These are phyloP conservation scores for Littorina saxatilis DNA, from an alignment of 1,140 invertebrate species.

Conservation along the genomic window DNA sequence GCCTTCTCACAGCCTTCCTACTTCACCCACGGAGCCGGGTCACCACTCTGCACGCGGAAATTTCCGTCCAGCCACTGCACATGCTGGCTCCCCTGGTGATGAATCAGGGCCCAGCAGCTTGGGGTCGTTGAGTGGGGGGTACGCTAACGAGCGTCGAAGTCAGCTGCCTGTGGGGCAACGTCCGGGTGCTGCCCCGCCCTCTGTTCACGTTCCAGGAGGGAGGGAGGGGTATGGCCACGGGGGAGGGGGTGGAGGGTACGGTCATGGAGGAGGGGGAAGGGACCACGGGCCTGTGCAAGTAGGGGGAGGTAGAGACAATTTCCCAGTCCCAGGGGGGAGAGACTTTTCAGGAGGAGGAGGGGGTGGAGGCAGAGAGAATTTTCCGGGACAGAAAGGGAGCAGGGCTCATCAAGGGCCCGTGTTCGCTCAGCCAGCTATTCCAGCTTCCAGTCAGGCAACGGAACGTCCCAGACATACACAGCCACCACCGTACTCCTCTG, in stretches of 20 bases:
- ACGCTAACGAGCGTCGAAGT: background rate
- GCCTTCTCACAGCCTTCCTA: conserved; percentile 9
- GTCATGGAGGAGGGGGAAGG: background rate
- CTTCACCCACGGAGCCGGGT: background rate
- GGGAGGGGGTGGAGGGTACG: background rate
- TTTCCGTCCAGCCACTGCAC: background rate
- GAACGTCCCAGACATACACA: background rate
- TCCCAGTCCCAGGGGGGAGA: too few species aligned
- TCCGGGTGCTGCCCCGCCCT: too few species aligned
- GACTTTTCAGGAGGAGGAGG: too few species aligned
- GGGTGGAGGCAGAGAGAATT: background rate
- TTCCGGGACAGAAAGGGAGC: background rate
- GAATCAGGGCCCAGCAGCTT: background rate
- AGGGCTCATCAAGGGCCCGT: background rate
- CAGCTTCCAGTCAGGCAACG: background rate
- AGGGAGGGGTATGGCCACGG: background rate
- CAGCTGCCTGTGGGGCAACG: background rate
- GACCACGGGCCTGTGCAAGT: too few species aligned
- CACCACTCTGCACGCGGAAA: background rate
- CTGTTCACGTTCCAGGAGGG: background rate
- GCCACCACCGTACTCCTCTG: conserved; percentile 26
- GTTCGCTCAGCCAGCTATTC: background rate
- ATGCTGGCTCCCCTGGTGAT: background rate
- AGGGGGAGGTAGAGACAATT: background rate
- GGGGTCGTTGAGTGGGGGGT: background rate